These are phyloP conservation scores for Threskiornis aethiopicus DNA, from an alignment of 2,797 vertebrate genomes.

Conservation along the genomic window DNA sequence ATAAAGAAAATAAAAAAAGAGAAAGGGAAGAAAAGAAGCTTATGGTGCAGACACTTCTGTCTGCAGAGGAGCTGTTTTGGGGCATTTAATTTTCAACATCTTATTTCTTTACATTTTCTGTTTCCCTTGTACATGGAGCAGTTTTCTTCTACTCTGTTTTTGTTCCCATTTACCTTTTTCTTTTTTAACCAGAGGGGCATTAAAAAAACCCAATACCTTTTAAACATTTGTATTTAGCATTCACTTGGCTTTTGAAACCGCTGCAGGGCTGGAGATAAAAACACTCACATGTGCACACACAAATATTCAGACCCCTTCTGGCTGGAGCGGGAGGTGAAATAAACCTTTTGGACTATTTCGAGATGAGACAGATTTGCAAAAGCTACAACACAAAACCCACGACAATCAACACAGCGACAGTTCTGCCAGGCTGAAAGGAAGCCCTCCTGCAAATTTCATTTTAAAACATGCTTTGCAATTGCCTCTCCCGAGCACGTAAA, in stretches of 20 bases:
- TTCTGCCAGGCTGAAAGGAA: conserved; percentile 28
- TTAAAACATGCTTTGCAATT: neutral
- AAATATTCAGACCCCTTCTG: conserved; percentile 23
- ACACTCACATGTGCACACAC: neutral
- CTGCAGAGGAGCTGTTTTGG: neutral
- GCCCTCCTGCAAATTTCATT: conserved; percentile 8
- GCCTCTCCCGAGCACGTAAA: neutral
- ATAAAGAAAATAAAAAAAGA: neutral
- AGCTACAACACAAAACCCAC: neutral
- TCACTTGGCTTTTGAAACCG: neutral
- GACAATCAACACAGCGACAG: neutral
- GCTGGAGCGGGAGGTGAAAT: neutral
- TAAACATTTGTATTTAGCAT: conserved; percentile 33
- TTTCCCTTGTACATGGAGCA: neutral
- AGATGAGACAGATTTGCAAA: conserved; percentile 16
- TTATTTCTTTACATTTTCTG: neutral
- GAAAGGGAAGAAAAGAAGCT: neutral
- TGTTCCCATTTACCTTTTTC: neutral
- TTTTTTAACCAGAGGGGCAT: conserved; percentile 9
- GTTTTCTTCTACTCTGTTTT: neutral
- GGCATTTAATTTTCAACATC: neutral
- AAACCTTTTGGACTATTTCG: conserved; percentile 19
- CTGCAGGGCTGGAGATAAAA: conserved; percentile 58
- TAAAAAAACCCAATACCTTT: neutral
- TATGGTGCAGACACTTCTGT: neutral